A percentile compares a stretch with the other conserved stretches of the same genome.
These are phyloP conservation scores for Cladopsammia gracilis DNA, from an alignment of 64 coral and sea anemone species.

Conservation along the genomic window DNA sequence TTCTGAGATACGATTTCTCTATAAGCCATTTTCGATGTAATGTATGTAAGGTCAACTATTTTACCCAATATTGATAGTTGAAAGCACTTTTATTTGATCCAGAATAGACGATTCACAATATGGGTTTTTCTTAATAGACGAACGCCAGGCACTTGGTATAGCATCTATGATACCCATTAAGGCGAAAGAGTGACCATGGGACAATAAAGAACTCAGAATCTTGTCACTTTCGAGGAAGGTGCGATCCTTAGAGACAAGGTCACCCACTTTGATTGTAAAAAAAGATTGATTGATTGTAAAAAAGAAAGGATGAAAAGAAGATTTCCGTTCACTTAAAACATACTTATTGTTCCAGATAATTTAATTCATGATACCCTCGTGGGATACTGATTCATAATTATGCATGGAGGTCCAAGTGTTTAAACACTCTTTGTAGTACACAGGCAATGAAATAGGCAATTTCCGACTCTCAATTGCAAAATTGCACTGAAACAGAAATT, in stretches of 20 bases:
- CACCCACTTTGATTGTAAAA: neutral
- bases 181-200: neutral
- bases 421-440: constrained; percentile 36
- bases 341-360: constrained; percentile 37
- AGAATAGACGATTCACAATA: neutral
- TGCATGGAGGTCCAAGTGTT: neutral
- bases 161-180: constrained; percentile 28
- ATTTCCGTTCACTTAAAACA: constrained; percentile 21
- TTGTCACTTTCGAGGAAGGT: constrained; percentile 3
- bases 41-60: neutral
- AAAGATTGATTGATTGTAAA: constrained; percentile 16
- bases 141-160: constrained; percentile 24
- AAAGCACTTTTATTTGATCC: constrained; percentile 8
- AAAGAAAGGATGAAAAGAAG: neutral
- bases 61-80: neutral
- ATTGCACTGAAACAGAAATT: constrained; percentile 44
- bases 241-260: constrained; percentile 9
- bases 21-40: neutral
- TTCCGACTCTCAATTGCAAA: neutral
- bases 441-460: constrained; percentile 9
- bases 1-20: neutral
- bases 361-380: constrained; percentile 28
- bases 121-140: constrained; percentile 9
- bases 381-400: constrained; percentile 1
- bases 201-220: constrained; percentile 19